These are phyloP conservation scores for Epizoanthus ramosus DNA, from an alignment of 92 coral and sea anemone genomes.

Conservation along the genomic window DNA sequence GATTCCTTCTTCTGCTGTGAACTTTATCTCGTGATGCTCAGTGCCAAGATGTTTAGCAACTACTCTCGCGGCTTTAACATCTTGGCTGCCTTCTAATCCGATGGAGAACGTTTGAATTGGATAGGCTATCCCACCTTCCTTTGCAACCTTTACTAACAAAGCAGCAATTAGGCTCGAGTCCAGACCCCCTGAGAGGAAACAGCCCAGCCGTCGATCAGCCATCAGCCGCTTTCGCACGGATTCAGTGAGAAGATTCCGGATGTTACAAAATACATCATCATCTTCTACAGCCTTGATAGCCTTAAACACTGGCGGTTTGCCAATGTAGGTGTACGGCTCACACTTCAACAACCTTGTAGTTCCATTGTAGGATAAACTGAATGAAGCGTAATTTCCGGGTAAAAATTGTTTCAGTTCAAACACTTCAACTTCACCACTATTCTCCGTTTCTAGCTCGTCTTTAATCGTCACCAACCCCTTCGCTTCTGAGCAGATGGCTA, in stretches of 20 bases:
- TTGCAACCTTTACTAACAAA: slow-evolving; percentile 87
- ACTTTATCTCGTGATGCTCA: slow-evolving; percentile 95
- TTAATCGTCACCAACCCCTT: slow-evolving; percentile 80
- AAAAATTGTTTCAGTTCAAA: slow-evolving; percentile 76
- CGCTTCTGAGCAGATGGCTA: slow-evolving; percentile 94
- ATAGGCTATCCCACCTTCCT: slow-evolving; percentile 89
- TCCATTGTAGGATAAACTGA: slow-evolving; percentile 66
- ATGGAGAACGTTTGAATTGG: slow-evolving; percentile 99
- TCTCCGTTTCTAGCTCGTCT: slow-evolving; percentile 73
- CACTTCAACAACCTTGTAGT: slow-evolving; percentile 56
- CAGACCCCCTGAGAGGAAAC: slow-evolving; percentile 96
- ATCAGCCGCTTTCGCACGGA: slow-evolving; percentile 96
- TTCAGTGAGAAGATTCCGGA: slow-evolving; percentile 75
- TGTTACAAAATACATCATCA: slow-evolving; percentile 72
- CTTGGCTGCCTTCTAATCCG: slow-evolving; percentile 97
- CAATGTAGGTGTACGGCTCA: slow-evolving; percentile 84
- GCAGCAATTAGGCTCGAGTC: slow-evolving; percentile 98
- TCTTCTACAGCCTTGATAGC: slow-evolving; percentile 56
- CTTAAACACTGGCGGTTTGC: slow-evolving; percentile 90
- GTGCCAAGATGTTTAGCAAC: slow-evolving; percentile 84
- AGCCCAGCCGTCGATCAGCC: slow-evolving; percentile 99
- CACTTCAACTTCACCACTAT: slow-evolving; percentile 5
- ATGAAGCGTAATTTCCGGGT: slow-evolving; percentile 88
- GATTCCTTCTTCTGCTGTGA: slow-evolving; percentile 91
- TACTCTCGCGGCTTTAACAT: slow-evolving; percentile 85